Evolutionary conservation across 2,888 invertebrate species (phyloP).

Genomic region (Idaea biselata): DNA sequence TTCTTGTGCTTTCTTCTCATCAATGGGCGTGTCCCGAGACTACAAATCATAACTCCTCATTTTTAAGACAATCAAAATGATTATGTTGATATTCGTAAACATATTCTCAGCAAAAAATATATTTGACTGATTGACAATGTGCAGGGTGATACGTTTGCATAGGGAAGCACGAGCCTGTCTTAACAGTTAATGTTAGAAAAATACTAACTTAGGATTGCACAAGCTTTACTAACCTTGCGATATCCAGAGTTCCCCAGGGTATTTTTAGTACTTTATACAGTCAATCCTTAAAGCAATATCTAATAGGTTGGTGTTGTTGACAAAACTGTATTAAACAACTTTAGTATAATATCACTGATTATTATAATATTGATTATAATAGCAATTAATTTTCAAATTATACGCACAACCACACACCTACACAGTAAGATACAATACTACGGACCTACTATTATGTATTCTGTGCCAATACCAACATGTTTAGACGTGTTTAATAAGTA

Average conservation of each 20-base stretch:
- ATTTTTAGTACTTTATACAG: background rate
- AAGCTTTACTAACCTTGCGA: background rate
- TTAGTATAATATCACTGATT: background rate
- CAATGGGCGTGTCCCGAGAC: no score
- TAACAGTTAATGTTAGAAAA: background rate
- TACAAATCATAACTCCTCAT: no score
- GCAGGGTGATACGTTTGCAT: no score
- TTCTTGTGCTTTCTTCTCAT: no score
- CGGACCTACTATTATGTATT: background rate
- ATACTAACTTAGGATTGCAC: background rate
- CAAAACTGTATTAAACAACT: background rate
- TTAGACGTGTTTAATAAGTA: background rate
- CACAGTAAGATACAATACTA: background rate
- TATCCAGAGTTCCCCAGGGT: background rate
- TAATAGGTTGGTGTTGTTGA: no score
- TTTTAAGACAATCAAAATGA: no score
- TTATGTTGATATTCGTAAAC: no score
- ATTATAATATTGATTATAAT: background rate
- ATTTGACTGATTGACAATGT: no score
- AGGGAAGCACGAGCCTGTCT: no score
- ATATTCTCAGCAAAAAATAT: no score
- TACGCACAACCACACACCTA: background rate
- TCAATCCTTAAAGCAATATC: background rate
- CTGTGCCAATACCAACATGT: background rate
- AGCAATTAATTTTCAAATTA: background rate